Base-by-base conservation (phyloP, 2,888 invertebrate genomes). In the Drosophila neotestacea region DNA sequence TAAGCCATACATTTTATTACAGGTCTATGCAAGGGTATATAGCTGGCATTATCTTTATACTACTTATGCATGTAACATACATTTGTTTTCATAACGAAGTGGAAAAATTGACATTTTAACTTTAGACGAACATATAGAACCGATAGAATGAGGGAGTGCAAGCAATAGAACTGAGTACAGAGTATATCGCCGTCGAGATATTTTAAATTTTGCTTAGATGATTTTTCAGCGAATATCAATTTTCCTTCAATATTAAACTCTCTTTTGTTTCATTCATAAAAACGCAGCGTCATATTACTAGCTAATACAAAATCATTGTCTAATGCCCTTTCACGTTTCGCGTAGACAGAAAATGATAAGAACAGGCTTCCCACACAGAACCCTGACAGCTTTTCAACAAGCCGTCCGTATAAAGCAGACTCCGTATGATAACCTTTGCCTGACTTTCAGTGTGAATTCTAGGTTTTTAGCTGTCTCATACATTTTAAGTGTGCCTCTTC, bases 331-430 rank as follows among this genome's bases (percentile, higher is more conserved):
- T 54, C 51, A 62, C 41, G 42, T 42, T 47, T 46, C 68, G 50
- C 50, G 47, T 61, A 62, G 42, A 63, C 60, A 50, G 34, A 56
- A 44, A 36, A 13, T 63, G 89, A 84, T 84, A 84, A 84, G 86
- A 51, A 28, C 32, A 66, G 56, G 48, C 85, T 89, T 83, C 89
- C 89, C 89, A 89, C 83, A 83, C 83, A 79, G 64, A 73, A 82
- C 50, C 62, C 71, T 65, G 67, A 58, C 79, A 56, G 50, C 61
- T 67, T 71, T 70, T 48, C 71, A 73, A 69, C 72, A 69, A 60
- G 63, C 70, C 67, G 75, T 39, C 65, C 67, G 59, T 69, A 60
- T 60, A 48, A 63, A 52, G 58, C 72, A 70, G 83, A 70, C 80
- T 65, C 58, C 69, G 48, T 34, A 28, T 51, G 89, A 84, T 84